phyloP scores from a whole-genome alignment of 2,888 invertebrate genomes.

The Luperina testacea region DNA sequence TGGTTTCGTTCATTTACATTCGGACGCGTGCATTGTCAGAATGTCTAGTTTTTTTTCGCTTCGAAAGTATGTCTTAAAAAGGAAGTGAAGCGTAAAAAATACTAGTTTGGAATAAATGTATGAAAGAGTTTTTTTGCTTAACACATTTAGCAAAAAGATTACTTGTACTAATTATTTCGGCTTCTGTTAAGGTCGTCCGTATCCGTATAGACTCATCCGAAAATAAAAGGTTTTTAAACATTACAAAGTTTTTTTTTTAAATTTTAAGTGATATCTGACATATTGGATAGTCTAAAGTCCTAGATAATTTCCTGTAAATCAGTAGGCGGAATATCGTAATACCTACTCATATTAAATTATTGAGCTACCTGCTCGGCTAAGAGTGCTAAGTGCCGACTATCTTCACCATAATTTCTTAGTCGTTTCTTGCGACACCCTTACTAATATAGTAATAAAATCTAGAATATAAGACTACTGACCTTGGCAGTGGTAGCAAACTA shows the following conservation, averaged over 20 bases:
- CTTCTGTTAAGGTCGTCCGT: background rate
- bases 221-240: background rate
- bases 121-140: slow-evolving; percentile 14
- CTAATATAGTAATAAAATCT: slow-evolving; percentile 41
- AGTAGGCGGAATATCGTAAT: slow-evolving; percentile 18
- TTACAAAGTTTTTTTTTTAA: background rate
- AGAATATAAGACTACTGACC: slow-evolving; percentile 35
- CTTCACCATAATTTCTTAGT: slow-evolving; percentile 29
- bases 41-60: slow-evolving; percentile 41
- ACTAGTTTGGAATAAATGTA: slow-evolving; percentile 4
- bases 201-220: background rate
- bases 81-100: slow-evolving; percentile 41
- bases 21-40: slow-evolving; percentile 47
- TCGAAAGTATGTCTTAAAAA: slow-evolving; percentile 51
- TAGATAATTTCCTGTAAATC: slow-evolving; percentile 4
- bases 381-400: slow-evolving; percentile 40
- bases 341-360: slow-evolving; percentile 27
- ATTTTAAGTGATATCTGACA: too few relatives aligned
- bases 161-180: background rate
- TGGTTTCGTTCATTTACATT: slow-evolving; percentile 49
- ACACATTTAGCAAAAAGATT: background rate
- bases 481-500: slow-evolving; percentile 39
- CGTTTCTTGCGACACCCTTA: slow-evolving; percentile 7
- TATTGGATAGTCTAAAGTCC: background rate
- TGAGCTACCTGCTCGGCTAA: background rate